Base-by-base conservation (phyloP, 2,888 invertebrate genomes). In the Monoplex corrugatus region DNA sequence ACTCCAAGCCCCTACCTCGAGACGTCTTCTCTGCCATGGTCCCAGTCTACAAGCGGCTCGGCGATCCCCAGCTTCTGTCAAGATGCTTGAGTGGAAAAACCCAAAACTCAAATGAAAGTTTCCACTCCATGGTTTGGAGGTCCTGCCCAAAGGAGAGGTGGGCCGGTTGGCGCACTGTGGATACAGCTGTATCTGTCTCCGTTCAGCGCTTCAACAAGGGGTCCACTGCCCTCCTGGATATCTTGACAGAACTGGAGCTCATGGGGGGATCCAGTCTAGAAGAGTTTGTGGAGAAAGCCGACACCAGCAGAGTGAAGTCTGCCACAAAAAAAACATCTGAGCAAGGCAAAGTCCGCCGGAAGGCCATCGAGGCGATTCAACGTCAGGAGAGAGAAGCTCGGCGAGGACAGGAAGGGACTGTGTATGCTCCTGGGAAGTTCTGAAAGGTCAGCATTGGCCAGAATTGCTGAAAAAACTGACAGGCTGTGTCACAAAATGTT, bases 321-420 rank as follows among this genome's bases (percentile, higher is more conserved):
- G 86, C 68, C n/a, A 43, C 86, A 35, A 86, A 72, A 44, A 86
- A 72, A 28, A 23, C 86, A 8, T 72, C 86, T 28, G 43, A 86
- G 0, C n/a, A 40, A 16, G 86, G 32, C 1, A 57, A 63, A 38
- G 40, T 23, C 8, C 50, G 45, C 16, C 23, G 57, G 19, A 72
- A 85, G 10, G 57, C 1, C n/a, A 85, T 57, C 6, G 57, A 85
- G 28, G 13, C 19, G 2, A 32, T 50, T 3, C 28, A 45, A 6
- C 35, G 84, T 23, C 28, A 35, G 38, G 57, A 32, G 28, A 35
- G 63, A 0, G 57, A 85, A 28, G 3, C 38, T 1, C 35, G 84
- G 0, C 28, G 57, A 32, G 83, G 32, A 13, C n/a, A 16, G 0
- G 45, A 50, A 38, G 84, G 84, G 40, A 57, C 35, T 8, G 38